Base-by-base conservation (phyloP, 2,888 invertebrate genomes). In the Agonopterix subpropinquella region DNA sequence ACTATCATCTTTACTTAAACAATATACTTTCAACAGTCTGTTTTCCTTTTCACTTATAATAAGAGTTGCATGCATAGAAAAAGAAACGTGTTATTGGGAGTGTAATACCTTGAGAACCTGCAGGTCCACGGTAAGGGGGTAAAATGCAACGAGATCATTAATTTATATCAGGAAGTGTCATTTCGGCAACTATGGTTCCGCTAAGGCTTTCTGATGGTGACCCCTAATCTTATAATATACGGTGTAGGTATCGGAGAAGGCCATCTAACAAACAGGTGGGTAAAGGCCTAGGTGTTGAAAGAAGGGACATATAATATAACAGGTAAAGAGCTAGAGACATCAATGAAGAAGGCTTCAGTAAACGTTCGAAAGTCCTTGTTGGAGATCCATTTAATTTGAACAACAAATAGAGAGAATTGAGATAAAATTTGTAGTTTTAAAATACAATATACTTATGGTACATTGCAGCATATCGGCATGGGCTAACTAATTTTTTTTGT, bases 81-180 rank as follows among this genome's bases (percentile, higher is more conserved):
- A 69, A 83, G 80, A 79, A 39, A 69, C 78, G 80, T 84, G 74
- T 84, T 84, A 86, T 80, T 78, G 84, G 86, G 86, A 86, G 65
- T 81, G 71, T 82, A 86, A 81, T 88, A 90, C 89, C 89, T 90
- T 89, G 83, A 90, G 89, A 88, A 90, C 90, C 90, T 90, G 89
- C 84, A 69, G 87, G 83, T 89, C 89, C 89, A 61, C 78, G 85
- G 85, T 86, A 70, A 81, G 77, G 80, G 77, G 85, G 75, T 84
- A 76, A 85, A 88, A 88, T 84, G 87, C 83, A 87, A 87, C 77
- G 75, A 79, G 62, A 83, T 79, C 62, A 85, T 87, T 84, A 85
- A 83, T 87, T 77, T 82, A 73, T 68, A 75, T 84, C 72, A 86
- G 88, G 85, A 78, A 79, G 70, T 70, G 61, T 69, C 69, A 67